These are phyloP conservation scores for Drosophila melanica DNA, from an alignment of 1,140 invertebrate species.

Conservation along the genomic window DNA sequence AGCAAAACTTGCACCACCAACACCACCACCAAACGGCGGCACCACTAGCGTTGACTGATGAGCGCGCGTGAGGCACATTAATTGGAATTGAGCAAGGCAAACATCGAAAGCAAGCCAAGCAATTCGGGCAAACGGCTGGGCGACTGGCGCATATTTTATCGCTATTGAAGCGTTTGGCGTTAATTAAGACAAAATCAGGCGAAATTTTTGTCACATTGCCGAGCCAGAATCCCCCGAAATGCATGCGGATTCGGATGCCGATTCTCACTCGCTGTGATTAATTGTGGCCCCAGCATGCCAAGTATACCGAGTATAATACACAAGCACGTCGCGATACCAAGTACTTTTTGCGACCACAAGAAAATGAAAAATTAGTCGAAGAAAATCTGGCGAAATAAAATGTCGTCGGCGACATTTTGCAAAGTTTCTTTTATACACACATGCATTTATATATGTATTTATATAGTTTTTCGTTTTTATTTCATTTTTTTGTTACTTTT, in stretches of 20 bases:
- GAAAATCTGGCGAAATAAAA: slow-evolving; percentile 84
- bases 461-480: slow-evolving; percentile 3
- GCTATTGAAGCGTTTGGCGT: slow-evolving; percentile 84
- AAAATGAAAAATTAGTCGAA: slow-evolving; percentile 82
- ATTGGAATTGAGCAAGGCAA: slow-evolving; percentile 62
- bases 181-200: slow-evolving; percentile 84
- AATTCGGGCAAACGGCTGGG: slow-evolving; percentile 24
- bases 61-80: slow-evolving; percentile 66
- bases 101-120: slow-evolving; percentile 14
- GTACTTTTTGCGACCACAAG: slow-evolving; percentile 42
- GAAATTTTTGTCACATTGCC: slow-evolving; percentile 82
- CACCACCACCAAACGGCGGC: slow-evolving; percentile 31
- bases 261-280: slow-evolving; percentile 59
- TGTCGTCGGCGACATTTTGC: slow-evolving; percentile 84
- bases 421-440: slow-evolving; percentile 56
- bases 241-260: slow-evolving; percentile 11
- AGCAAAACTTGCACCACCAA: slow-evolving; percentile 49
- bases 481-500: slow-evolving; percentile 10
- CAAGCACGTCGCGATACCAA: neutral
- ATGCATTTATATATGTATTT: slow-evolving; percentile 5
- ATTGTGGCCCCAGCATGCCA: slow-evolving; percentile 71
- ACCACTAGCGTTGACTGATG: slow-evolving; percentile 73
- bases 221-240: slow-evolving; percentile 11
- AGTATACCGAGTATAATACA: slow-evolving; percentile 32
- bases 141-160: slow-evolving; percentile 81